Percentiles rank a stretch among this genome's conserved stretches.
Evolutionary conservation across 2,888 invertebrate species (phyloP).

Genomic region (Drosophila suboccidentalis): DNA sequence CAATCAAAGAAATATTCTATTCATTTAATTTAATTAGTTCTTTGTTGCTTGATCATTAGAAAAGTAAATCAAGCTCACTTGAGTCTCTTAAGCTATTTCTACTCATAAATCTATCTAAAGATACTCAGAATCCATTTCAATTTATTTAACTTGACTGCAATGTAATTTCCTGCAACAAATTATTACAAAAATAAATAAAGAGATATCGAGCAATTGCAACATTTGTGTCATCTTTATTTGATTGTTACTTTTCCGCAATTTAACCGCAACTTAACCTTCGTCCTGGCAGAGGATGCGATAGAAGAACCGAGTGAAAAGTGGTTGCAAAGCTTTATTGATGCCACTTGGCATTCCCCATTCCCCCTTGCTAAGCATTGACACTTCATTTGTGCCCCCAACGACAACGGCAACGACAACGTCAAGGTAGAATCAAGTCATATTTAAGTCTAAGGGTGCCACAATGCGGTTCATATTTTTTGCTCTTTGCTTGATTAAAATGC

Average conservation of each 20-base stretch:
- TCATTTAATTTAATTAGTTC: no score
- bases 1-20: no score
- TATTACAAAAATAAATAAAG: slow-evolving; percentile 11
- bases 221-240: slow-evolving; percentile 30
- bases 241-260: slow-evolving; percentile 54
- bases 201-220: slow-evolving; percentile 5
- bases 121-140: background rate
- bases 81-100: no score
- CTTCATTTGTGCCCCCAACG: slow-evolving; percentile 26
- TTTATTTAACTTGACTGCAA: slow-evolving; percentile 11
- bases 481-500: slow-evolving; percentile 79
- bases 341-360: slow-evolving; percentile 20
- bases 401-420: slow-evolving; percentile 10
- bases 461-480: slow-evolving; percentile 37
- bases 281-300: background rate
- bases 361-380: slow-evolving; percentile 37
- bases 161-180: slow-evolving; percentile 28
- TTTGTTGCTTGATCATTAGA: no score
- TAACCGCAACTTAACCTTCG: slow-evolving; percentile 56
- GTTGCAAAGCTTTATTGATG: slow-evolving; percentile 29
- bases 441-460: slow-evolving; percentile 37
- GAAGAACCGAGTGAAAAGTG: slow-evolving; percentile 1
- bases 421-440: slow-evolving; percentile 32
- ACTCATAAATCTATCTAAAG: no score
- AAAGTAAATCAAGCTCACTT: no score